phyloP scores from a whole-genome alignment of 2,888 invertebrate species.

The Ophion slaviceki region DNA sequence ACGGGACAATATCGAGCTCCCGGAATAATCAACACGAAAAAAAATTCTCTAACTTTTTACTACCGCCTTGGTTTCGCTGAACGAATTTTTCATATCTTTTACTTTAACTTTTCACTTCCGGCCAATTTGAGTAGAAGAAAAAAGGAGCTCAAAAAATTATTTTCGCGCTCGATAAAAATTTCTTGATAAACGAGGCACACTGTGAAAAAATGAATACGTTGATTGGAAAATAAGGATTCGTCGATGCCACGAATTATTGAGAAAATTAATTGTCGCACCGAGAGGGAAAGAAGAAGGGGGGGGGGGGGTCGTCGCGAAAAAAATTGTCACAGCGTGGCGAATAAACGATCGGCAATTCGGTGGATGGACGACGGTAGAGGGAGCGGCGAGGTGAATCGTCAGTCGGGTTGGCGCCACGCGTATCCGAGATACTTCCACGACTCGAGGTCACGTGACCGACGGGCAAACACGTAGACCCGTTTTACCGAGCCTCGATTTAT shows the following conservation, averaged over 20 bases:
- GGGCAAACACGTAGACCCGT: slow-evolving; percentile 17
- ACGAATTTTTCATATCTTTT: too few relatives aligned
- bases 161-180: not conserved
- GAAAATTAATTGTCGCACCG: not conserved
- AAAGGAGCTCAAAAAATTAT: not conserved
- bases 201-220: not conserved
- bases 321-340: slow-evolving; percentile 48
- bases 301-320: not conserved
- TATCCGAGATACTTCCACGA: slow-evolving; percentile 60
- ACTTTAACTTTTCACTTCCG: not conserved
- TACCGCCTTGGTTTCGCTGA: too few relatives aligned
- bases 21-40: too few relatives aligned
- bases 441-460: slow-evolving; percentile 63
- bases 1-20: too few relatives aligned
- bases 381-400: slow-evolving; percentile 60
- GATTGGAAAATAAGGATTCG: not conserved
- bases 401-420: slow-evolving; percentile 67
- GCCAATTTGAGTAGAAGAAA: not conserved
- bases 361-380: slow-evolving; percentile 55
- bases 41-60: too few relatives aligned
- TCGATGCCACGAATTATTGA: not conserved
- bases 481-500: slow-evolving; percentile 17
- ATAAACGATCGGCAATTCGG: slow-evolving; percentile 41
- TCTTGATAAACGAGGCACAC: not conserved
- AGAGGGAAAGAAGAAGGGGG: not conserved